phyloP scores from a whole-genome alignment of 2,888 invertebrate species.

The Drosophila fulvimacula region DNA sequence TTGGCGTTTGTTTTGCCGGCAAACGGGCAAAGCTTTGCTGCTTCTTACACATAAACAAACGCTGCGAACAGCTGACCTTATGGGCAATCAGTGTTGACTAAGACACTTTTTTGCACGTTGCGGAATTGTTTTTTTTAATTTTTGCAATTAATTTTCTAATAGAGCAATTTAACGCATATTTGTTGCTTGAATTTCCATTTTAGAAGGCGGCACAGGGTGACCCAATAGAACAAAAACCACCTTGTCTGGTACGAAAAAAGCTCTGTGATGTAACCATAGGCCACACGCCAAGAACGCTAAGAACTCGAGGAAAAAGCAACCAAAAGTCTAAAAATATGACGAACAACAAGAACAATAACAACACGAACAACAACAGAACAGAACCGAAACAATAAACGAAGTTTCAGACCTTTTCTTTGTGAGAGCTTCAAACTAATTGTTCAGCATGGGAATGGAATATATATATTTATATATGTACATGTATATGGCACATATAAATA shows the following conservation, averaged over 20 bases:
- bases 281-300: constrained; percentile 48
- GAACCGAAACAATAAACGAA: constrained; percentile 36
- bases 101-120: constrained; percentile 8
- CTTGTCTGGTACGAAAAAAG: constrained; percentile 21
- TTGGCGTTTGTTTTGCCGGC: constrained; percentile 35
- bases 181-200: constrained; percentile 39
- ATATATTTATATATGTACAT: constrained; percentile 23
- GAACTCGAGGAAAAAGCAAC: constrained; percentile 29
- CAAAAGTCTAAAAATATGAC: constrained; percentile 22
- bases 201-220: constrained; percentile 28
- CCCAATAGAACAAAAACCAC: constrained; percentile 10
- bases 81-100: constrained; percentile 35
- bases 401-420: constrained; percentile 26
- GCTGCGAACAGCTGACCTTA: constrained; percentile 48
- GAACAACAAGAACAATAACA: constrained; percentile 20
- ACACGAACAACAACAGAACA: constrained; percentile 13
- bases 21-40: constrained; percentile 30
- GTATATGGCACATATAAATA: constrained; percentile 50
- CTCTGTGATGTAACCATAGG: constrained; percentile 23
- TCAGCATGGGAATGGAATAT: constrained; percentile 55
- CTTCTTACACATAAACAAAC: constrained; percentile 60
- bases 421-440: constrained; percentile 39
- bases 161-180: constrained; percentile 33
- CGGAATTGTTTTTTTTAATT: constrained; percentile 17
- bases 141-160: constrained; percentile 32